Base-by-base conservation (phyloP, 1,140 invertebrate genomes). In the Monomorium pharaonis region DNA sequence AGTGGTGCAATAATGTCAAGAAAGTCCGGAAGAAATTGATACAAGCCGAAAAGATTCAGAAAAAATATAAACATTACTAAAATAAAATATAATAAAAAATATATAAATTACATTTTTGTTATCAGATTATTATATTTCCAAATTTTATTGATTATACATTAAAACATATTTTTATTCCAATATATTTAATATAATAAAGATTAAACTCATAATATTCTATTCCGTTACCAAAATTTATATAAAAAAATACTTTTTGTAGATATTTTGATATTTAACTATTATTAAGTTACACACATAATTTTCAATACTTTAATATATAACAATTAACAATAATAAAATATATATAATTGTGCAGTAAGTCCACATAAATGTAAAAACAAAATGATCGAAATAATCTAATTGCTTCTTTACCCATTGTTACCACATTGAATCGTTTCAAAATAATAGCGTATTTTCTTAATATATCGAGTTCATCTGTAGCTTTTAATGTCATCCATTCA, bases 381-480 rank as follows among this genome's bases (percentile, higher is more conserved):
- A 56, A 56, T 37, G 2, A 54, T 33, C 1, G 14, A 76, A 44
- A 10, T 74, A 56, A 74, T 56, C 16, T 0, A 3, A 44, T 62
- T 24, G 2, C 30, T 62, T 76, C 10, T n/a, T 76, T 76, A 76
- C 37, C 37, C n/a, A 47, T 21, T 12, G 2, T 1, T 4, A 30
- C 2, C 3, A 3, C 9, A 37, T 37, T 37, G 1, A 77, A 77
- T 77, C 2, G 24, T n/a, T 16, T 77, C 5, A 42, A 62, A 12
- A 69, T 9, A 14, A 27, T 7, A 7, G 62, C 47, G 18, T 80
- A 80, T 80, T 51, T 80, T 80, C 10, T 80, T 54, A 80, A 24
- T 80, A 69, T 80, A 69, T 80, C 21, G 5, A 80, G 16, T 51
- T 80, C 77, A 67, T 16, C 33, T 14, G n/a, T 16, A 69, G 14